These are phyloP conservation scores for Phyllostomus hastatus DNA, from an alignment of 2,113 vertebrate species.

Conservation along the genomic window DNA sequence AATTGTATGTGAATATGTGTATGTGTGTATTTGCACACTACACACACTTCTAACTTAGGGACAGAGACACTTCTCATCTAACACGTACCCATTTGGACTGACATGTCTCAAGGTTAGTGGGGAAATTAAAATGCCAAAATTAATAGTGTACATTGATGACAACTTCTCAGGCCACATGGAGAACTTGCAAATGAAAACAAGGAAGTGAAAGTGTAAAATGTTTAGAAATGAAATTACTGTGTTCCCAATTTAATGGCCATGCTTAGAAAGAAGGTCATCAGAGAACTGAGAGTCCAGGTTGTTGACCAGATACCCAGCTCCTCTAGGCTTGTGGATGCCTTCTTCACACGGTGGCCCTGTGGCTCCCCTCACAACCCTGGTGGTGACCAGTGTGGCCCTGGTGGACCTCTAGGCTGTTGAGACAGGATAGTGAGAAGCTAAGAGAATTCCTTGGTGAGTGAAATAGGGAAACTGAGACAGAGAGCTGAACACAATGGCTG, in stretches of 20 bases:
- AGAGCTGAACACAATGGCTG: too few relatives aligned
- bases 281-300: neutral
- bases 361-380: neutral
- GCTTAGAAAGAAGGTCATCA: neutral
- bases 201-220: neutral
- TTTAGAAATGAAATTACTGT: neutral
- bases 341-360: neutral
- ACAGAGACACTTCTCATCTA: neutral
- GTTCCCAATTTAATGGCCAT: neutral
- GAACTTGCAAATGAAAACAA: neutral
- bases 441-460: too few relatives aligned
- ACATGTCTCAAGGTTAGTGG: neutral
- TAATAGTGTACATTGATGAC: neutral
- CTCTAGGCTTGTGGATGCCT: neutral
- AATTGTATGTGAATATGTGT: neutral
- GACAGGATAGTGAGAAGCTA: too few relatives aligned
- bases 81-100: neutral
- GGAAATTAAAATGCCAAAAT: neutral
- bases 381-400: neutral
- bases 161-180: neutral
- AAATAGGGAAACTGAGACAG: too few relatives aligned
- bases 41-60: neutral
- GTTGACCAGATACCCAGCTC: fast-evolving
- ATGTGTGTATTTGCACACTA: neutral
- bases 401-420: neutral